Conservation (phyloP, 2,888 invertebrate species). For the Melipona bicolor region DNA sequence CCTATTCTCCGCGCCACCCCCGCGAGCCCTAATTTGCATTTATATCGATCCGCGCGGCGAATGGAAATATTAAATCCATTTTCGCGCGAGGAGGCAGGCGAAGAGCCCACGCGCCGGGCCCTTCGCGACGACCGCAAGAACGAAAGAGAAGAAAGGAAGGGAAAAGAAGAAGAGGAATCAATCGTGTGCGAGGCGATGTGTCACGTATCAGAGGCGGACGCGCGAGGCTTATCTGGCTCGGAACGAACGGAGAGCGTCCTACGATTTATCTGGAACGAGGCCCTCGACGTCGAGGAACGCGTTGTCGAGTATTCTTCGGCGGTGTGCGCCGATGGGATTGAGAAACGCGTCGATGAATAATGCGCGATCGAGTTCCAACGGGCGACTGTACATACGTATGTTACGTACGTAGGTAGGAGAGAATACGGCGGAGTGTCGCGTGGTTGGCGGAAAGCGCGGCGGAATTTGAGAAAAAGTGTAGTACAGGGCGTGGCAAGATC, state of each 20-base stretch:
- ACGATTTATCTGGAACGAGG: slow-evolving; percentile 48
- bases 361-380: neutral
- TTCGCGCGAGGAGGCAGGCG: slow-evolving; percentile 56
- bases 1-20: slow-evolving; percentile 23
- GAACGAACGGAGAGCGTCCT: slow-evolving; percentile 26
- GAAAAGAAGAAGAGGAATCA: slow-evolving; percentile 51
- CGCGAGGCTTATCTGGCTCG: slow-evolving; percentile 46
- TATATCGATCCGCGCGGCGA: slow-evolving; percentile 78
- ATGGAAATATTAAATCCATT: slow-evolving; percentile 78
- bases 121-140: neutral
- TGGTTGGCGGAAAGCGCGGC: neutral
- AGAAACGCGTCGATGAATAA: slow-evolving; percentile 37
- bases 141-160: neutral
- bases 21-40: slow-evolving; percentile 75
- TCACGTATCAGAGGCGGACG: slow-evolving; percentile 48
- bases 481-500: neutral
- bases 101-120: slow-evolving; percentile 43
- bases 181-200: slow-evolving; percentile 63
- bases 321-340: slow-evolving; percentile 12
- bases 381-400: neutral
- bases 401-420: neutral
- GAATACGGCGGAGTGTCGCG: neutral
- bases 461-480: neutral
- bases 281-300: neutral
- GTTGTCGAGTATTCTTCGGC: slow-evolving; percentile 15